Evolutionary conservation across 2,888 invertebrate genomes (phyloP).

Genomic region (Maniola hyperantus): DNA sequence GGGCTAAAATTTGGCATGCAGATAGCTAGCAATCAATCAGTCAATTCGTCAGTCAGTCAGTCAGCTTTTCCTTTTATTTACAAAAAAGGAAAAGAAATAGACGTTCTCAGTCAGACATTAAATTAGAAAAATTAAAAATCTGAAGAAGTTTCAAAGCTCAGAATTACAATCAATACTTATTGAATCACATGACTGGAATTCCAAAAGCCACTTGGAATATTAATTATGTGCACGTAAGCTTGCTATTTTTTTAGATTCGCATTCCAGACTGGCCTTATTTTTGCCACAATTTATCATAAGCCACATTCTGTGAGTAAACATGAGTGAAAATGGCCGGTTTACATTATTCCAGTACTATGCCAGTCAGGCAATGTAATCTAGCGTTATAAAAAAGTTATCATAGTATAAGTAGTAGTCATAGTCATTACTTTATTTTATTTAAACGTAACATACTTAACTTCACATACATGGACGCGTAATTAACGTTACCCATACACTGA

Average conservation of each 20-base stretch:
- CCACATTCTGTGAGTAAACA: conserved; percentile 6
- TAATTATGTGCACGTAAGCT: conserved; percentile 1
- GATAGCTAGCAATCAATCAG: no score
- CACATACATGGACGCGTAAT: no score
- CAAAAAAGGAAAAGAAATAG: no score
- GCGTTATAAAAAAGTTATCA: no score
- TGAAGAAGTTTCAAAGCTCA: not conserved
- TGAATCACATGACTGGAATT: conserved; percentile 2
- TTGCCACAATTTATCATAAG: conserved; percentile 16
- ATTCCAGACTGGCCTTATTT: conserved; percentile 19
- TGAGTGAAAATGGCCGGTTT: conserved; percentile 1
- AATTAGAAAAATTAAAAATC: not conserved
- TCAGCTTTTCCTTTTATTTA: no score
- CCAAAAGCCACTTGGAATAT: not conserved
- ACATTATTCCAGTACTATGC: not conserved
- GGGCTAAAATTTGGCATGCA: no score
- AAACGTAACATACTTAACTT: no score
- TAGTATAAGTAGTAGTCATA: no score
- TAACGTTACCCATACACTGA: no score
- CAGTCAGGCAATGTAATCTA: not conserved
- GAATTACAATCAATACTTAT: conserved; percentile 3
- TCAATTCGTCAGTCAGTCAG: no score
- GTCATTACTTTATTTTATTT: no score
- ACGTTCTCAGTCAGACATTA: not conserved
- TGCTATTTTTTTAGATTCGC: conserved; percentile 9